These are phyloP conservation scores for Cylindroiulus punctatus DNA, from an alignment of 2,888 invertebrate species.

Conservation along the genomic window DNA sequence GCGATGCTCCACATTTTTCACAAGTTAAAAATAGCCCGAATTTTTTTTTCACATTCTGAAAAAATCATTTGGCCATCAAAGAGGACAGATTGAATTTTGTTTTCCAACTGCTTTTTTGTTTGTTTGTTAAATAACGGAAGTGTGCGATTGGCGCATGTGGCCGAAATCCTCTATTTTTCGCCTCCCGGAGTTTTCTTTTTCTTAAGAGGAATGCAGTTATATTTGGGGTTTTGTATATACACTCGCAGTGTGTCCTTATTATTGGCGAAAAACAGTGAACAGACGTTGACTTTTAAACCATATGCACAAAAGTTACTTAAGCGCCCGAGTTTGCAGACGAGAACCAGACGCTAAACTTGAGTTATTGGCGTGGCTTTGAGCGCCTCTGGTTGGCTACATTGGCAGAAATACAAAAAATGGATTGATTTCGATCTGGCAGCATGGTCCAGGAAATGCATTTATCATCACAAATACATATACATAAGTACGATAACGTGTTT, in stretches of 20 bases:
- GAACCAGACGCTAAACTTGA: constrained; percentile 8
- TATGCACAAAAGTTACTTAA: constrained; percentile 13
- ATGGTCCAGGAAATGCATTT: not conserved
- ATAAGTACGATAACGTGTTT: too few species aligned
- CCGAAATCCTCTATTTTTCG: not conserved
- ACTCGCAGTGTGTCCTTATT: constrained; percentile 23
- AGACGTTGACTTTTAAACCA: constrained; percentile 21
- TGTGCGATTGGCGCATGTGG: not conserved
- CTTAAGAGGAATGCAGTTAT: constrained; percentile 27
- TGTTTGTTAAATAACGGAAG: constrained; percentile 22
- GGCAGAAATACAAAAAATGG: too few species aligned
- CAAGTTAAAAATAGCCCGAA: not conserved
- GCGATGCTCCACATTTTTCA: constrained; percentile 15
- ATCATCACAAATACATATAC: not conserved
- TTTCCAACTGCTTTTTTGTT: constrained; percentile 4
- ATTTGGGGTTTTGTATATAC: constrained; percentile 19
- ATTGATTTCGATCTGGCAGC: too few species aligned
- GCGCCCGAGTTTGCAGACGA: not conserved
- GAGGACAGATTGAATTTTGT: constrained; percentile 9
- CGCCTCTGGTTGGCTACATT: too few species aligned
- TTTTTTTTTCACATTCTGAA: not conserved
- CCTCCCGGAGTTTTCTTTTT: constrained; percentile 26
- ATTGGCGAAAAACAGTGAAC: constrained; percentile 27
- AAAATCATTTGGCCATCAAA: constrained; percentile 17
- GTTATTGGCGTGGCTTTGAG: not conserved